Evolutionary conservation across 2,888 invertebrate genomes (phyloP), one percentile per base, ranked within the genome.

Genomic region (Pinctada fucata): DNA sequence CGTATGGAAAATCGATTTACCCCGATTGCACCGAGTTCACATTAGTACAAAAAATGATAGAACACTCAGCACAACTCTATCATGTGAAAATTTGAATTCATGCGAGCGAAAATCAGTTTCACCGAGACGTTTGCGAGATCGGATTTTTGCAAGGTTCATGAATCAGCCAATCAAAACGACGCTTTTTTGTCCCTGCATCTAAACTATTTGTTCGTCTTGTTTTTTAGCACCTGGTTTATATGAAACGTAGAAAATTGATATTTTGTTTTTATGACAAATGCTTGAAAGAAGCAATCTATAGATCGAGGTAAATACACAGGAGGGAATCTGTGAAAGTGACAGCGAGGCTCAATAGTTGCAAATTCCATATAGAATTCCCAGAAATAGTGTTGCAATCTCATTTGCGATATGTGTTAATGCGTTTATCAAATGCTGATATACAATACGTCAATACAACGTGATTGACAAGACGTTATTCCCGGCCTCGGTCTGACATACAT

Each of bases 31-130:
- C 63, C 64, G 47, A 77, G 80, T 75, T 80, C 78, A 78, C 52
- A 49, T 51, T 52, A 48, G 80, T 80, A 64, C 80, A 67, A 52
- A 70, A 51, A 70, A 49, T 65, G 80, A 77, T 77, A 74, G 74
- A 75, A 80, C 72, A 58, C 75, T 74, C 75, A 71, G 74, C 77
- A 75, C 80, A 78, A 75, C 80, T 75, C 71, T 63, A 77, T 75
- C 66, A 75, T 74, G 66, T 76, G 71, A 75, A 80, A 77, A 77
- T 74, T 80, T 80, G 77, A 80, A 78, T 73, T 75, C 80, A 80
- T 78, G 80, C 80, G 80, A 75, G 78, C 69, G 77, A 78, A 78
- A 79, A 75, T 79, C 79, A 75, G 76, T 50, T 72, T 67, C 50
- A 69, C 31, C 63, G 63, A 47, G 69, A 52, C 67, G 69, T 52